Base-by-base conservation (phyloP, 2,797 vertebrate species). In the Lates japonicus region DNA sequence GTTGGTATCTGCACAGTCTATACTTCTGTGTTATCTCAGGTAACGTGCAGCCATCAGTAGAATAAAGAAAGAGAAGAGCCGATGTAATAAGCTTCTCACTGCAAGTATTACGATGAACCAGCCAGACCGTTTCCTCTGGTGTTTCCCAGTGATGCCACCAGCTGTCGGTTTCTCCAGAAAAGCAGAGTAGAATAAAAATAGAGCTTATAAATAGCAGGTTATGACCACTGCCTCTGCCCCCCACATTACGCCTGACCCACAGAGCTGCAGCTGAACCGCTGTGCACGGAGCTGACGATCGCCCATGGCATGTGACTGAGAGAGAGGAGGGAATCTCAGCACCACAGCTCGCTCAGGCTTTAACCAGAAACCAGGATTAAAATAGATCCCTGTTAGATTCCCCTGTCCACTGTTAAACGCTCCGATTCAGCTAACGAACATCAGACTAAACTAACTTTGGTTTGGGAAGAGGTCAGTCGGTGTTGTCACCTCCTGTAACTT, bases 351-450 rank as follows among this genome's bases (percentile, higher is more conserved):
- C 73, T 60, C 60, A 67, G 0, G 64, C 79, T 72, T 78, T 70
- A 79, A 83, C 80, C 76, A 76, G 48, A n/a, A 82, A 63, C 35
- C 58, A 72, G 76, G 66, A 70, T 86, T 78, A 86, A 78, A 85
- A 85, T 80, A 80, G 76, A 86, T 57, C 62, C 37, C 33, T 1
- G 41, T 44, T 12, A 44, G 11, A 12, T 14, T 44, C n/a, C 14
- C 42, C 42, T 13, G 42, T 71, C 63, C 76, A 31, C 71, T 17
- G 39, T 33, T 33, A 29, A 61, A 67, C 11, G 39, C n/a, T 65
- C 35, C 33, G 6, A 31, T 44, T 52, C n/a, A 14, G 41, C 14
- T 46, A 29, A 22, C 20, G 11, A 6, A 22, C 3, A 14, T 11
- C 31, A 59, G 55, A 10, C 7, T 33, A 16, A 35, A 35, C 22